phyloP scores from a whole-genome alignment of 1,140 invertebrate genomes.

The Anastrepha obliqua region DNA sequence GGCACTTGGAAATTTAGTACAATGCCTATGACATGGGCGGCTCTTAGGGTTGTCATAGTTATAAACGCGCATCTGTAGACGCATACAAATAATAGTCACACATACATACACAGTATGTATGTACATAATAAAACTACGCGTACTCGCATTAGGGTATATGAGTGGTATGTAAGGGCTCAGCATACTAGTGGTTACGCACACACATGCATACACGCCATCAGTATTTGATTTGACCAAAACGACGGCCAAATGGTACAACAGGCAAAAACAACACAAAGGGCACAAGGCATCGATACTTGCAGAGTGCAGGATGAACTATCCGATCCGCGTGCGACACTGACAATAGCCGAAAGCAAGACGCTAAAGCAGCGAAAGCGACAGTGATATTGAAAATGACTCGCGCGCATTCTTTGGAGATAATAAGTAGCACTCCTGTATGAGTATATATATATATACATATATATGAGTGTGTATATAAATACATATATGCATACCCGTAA shows the following conservation, averaged over 20 bases:
- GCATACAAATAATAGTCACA: background rate
- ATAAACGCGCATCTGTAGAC: slow-evolving; percentile 33
- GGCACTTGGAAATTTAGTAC: slow-evolving; percentile 43
- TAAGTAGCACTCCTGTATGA: slow-evolving; percentile 24
- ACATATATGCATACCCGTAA: background rate
- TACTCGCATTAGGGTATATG: background rate
- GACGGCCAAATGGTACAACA: background rate
- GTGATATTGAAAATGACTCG: slow-evolving; percentile 4
- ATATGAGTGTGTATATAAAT: background rate
- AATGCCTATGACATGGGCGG: slow-evolving; percentile 41
- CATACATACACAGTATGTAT: background rate
- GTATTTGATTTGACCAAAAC: slow-evolving; percentile 29
- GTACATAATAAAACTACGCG: background rate
- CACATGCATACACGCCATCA: background rate
- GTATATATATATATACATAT: background rate
- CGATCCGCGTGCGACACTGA: background rate
- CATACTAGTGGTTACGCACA: background rate
- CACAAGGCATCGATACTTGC: background rate
- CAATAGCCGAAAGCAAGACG: background rate
- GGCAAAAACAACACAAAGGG: slow-evolving; percentile 9
- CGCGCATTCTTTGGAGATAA: background rate
- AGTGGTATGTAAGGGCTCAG: background rate
- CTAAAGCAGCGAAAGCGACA: background rate
- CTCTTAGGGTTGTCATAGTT: slow-evolving; percentile 37
- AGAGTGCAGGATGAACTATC: background rate